Evolutionary conservation across 2,888 invertebrate species (phyloP), one percentile per base, ranked within the genome.

Genomic region (Eupithecia pulchellata): DNA sequence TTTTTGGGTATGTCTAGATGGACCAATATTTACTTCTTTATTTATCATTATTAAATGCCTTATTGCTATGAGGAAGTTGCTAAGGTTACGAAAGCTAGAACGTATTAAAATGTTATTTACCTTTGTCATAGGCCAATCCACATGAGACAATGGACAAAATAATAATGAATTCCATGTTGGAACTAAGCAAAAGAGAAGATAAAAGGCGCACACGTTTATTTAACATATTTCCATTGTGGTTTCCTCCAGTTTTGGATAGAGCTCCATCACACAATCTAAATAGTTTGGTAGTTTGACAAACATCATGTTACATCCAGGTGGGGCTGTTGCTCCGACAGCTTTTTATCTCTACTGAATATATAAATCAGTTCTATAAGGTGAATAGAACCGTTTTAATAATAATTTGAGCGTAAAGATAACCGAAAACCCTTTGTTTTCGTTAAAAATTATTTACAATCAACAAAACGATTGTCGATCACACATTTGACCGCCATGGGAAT

Each of bases 71-170:
- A 4, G 42, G 11, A 47, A 11, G 4, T 9, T 47, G n/a, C 25
- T 52, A 25, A 13, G 52, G 52, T 25, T 25, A 25, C 13, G 52
- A 25, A 52, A 52, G 11, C 52, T 25, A 25, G 25, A 25, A 52
- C 13, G 52, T 25, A 25, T 25, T 47, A 1, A 47, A 47, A 42
- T 4, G 32, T 2, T 27, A 64, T 85, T 85, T 77, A 91, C 91
- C 91, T 86, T 91, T 91, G 79, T 91, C 90, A 72, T 86, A 90
- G 25, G 87, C 90, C 72, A 86, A 74, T 63, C 82, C 86, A 74
- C 82, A 69, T 57, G 86, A 81, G 77, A 89, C 72, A 39, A 89
- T 79, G 64, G 85, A 84, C 80, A 90, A 86, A 83, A 90, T 83
- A 80, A 91, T 80, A 85, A 89, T 72, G 68, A 87, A 73, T 80